A percentile compares a stretch with the other conserved stretches of the same genome.
These are phyloP conservation scores for Mus pahari DNA, from an alignment of 2,113 vertebrate genomes.

Conservation along the genomic window DNA sequence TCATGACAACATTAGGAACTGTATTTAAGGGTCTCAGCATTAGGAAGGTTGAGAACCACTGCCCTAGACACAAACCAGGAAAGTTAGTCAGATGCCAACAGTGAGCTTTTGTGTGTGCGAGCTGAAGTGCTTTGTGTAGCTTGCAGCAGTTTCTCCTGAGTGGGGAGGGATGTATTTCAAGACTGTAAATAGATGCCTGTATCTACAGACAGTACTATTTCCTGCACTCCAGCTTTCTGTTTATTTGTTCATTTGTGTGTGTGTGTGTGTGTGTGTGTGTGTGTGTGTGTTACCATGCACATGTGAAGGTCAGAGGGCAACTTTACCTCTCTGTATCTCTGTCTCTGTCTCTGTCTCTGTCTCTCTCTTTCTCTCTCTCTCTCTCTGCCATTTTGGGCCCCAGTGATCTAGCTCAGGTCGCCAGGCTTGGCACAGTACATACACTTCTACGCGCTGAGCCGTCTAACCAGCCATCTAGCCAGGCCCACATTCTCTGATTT, in stretches of 20 bases:
- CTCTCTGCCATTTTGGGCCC: too few species aligned
- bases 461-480: too few species aligned
- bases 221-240: neutral
- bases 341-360: too few species aligned
- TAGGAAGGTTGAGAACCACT: neutral
- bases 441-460: neutral
- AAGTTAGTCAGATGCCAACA: neutral
- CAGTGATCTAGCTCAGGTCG: neutral
- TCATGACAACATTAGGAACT: neutral
- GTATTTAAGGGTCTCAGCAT: neutral
- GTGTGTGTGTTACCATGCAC: neutral
- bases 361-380: too few species aligned
- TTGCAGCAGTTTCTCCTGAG: neutral
- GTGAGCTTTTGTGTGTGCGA: accelerated
- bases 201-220: neutral
- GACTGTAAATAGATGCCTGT: neutral
- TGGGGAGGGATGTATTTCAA: neutral
- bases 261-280: neutral
- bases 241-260: neutral
- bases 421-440: neutral
- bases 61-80: neutral
- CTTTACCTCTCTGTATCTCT: neutral
- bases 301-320: neutral
- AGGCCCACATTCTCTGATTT: neutral
- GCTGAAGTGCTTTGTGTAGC: too few species aligned